Base-by-base conservation (phyloP, 2,888 invertebrate genomes). In the Lycophotia porphyrea region DNA sequence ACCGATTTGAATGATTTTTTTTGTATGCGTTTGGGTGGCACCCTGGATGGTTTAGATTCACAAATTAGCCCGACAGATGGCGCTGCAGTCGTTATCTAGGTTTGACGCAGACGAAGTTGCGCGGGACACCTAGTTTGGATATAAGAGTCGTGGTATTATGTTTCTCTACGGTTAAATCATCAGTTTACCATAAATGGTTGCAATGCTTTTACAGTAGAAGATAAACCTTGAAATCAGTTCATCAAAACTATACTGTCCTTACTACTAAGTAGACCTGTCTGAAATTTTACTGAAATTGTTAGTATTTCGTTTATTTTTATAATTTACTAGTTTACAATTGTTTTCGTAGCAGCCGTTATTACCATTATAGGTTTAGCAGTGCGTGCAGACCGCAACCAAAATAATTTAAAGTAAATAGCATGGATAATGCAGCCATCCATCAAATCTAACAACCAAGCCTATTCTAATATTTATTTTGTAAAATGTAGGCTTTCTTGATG, bases 351-450 rank as follows among this genome's bases (percentile, higher is more conserved):
- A 60, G 60, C 8, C 52, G 4, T 34, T 47, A 31, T 64, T 39
- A 18, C 9, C 18, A 65, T 11, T 58, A n/a, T n/a, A n/a, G 27
- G 36, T 36, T 67, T 49, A 70, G 21, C 42, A 76, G 76, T 81
- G 66, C 70, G 76, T 81, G 76, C 66, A 70, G 76, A 66, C 44
- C 76, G 34, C 81, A 67, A 80, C 60, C 76, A 18, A 66, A 66
- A 61, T 3, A 75, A 80, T 60, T 75, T 44, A 55, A 52, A 58
- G 21, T 58, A 75, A 80, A 27, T 42, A 34, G 7, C 44, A 49
- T 47, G 49, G 39, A 60, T 55, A 75, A 80, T 61, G 69, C 60
- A 66, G n/a, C 75, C 34, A 66, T 70, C 70, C 55, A 71, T 76
- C 42, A 81, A 80, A 81, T 9, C 1, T 31, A 44, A 61, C 52